Evolutionary conservation across 2,113 vertebrate species (phyloP).

Genomic region (Calidris pugnax): DNA sequence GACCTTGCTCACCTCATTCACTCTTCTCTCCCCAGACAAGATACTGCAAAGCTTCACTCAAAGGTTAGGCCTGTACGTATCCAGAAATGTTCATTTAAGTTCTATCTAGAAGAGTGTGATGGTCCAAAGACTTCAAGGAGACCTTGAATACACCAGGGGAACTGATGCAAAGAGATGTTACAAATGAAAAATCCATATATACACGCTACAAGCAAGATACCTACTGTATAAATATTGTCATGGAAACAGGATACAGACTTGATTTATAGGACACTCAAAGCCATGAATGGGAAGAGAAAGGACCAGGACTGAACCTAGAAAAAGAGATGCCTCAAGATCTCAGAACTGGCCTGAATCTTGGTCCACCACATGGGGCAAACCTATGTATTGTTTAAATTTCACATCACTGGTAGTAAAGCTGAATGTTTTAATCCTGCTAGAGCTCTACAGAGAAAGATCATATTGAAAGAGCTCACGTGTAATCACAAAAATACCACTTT

Average conservation of each 20-base stretch:
- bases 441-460: neutral
- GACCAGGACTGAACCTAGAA: neutral
- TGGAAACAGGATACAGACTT: constrained; percentile 59
- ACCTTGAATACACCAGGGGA: neutral
- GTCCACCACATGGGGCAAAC: neutral
- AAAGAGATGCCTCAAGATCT: neutral
- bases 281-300: neutral
- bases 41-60: neutral
- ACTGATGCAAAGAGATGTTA: neutral
- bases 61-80: neutral
- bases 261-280: neutral
- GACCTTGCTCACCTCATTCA: neutral
- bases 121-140: neutral
- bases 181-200: neutral
- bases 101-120: neutral
- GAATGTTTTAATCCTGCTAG: neutral
- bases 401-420: neutral
- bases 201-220: neutral
- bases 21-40: neutral
- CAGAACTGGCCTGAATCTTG: neutral
- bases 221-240: constrained; percentile 57
- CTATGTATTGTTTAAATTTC: accelerated
- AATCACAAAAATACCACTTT: neutral
- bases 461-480: accelerated
- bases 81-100: neutral